Evolutionary conservation across 2,888 invertebrate species (phyloP), one percentile per base, ranked within the genome.

Genomic region (Sphaerophoria taeniata): DNA sequence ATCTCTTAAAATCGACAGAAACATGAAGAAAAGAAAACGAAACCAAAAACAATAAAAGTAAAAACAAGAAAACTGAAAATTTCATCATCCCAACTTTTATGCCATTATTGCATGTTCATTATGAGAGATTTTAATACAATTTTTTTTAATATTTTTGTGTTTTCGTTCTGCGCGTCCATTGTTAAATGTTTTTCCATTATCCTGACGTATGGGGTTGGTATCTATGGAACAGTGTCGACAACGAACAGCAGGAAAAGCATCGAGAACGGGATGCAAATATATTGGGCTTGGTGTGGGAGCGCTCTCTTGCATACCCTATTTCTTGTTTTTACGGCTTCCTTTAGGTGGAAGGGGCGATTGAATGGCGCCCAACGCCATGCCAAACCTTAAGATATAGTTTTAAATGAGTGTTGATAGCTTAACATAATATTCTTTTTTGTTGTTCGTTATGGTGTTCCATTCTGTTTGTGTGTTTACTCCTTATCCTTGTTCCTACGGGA

Each of bases 31-130:
- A 6, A 5, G 2, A 6, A 7, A 31, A 55, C 31, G 36, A 6
- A 33, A 24, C 24, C 39, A 39, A 39, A 39, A 39, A 39, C 7
- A 39, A 39, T 6, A 39, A 39, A 39, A 12, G 39, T 51, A 39
- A 39, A 12, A 43, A 43, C 6, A 45, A 63, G 11, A 12, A 31
- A 53, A 63, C 14, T 24, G 47, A 45, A 73, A 69, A 78, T 58
- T 78, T 65, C 63, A 73, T 78, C 71, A 75, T 80, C 61, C 67
- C 72, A 80, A 80, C 67, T 84, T 84, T 84, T 75, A 80, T 84
- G 72, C 49, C 75, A 67, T 80, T 79, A 84, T 84, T 76, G 84
- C 84, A 84, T 84, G 84, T 75, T 84, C 84, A 84, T 84, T 80
- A 84, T 75, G 72, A 43, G 63, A 16, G 45, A 36, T 49, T 56